Percentiles rank a stretch among this genome's conserved stretches.
phyloP scores from a whole-genome alignment of 2,797 vertebrate genomes.

The Pygocentrus nattereri region DNA sequence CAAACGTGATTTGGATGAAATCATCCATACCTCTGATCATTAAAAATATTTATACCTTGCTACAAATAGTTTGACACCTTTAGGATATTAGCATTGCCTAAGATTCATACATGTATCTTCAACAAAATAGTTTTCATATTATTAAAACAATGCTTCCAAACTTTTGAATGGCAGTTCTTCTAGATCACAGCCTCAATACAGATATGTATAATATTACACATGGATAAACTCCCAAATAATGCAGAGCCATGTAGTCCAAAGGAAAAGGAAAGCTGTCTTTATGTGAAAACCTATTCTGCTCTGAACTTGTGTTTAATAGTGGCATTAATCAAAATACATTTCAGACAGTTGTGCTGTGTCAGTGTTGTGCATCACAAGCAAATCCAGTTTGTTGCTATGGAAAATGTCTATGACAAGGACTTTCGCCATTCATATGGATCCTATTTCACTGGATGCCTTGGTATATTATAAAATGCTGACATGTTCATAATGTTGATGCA shows the following conservation, averaged over 20 bases:
- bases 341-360: neutral
- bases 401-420: neutral
- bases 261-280: too few species aligned
- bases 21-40: too few species aligned
- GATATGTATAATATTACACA: neutral
- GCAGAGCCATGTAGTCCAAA: neutral
- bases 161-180: too few species aligned
- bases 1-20: too few species aligned
- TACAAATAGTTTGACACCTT: too few species aligned
- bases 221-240: neutral
- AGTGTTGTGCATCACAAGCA: neutral
- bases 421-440: neutral
- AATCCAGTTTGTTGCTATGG: neutral
- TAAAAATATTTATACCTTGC: too few species aligned
- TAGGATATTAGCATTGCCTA: too few species aligned
- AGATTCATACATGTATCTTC: too few species aligned
- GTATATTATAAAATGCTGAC: constrained; percentile 56
- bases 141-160: too few species aligned
- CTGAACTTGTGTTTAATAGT: neutral
- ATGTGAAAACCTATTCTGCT: neutral
- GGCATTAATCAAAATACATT: neutral
- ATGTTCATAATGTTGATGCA: constrained; percentile 62
- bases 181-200: neutral
- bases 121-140: too few species aligned
- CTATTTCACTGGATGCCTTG: neutral